Evolutionary conservation across 2,113 vertebrate genomes (phyloP).

Genomic region (Piaya cayana): DNA sequence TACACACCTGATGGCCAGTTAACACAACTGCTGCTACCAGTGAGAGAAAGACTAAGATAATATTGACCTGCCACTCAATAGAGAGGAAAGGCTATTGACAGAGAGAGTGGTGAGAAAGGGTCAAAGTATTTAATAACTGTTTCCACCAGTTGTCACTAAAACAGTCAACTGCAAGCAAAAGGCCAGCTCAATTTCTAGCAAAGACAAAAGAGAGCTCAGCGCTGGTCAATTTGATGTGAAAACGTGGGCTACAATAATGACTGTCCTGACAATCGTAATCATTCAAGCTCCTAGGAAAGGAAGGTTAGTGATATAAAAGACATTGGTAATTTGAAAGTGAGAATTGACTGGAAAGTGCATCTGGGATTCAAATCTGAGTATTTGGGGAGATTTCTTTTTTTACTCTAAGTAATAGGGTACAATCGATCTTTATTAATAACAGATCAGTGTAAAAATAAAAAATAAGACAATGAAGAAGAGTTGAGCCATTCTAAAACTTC

Average conservation of each 20-base stretch:
- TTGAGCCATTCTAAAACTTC: not conserved
- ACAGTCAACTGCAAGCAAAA: not conserved
- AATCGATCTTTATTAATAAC: not conserved
- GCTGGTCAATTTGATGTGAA: not conserved
- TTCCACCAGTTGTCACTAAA: not conserved
- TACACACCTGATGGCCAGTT: slow-evolving; percentile 19
- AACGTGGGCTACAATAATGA: not conserved
- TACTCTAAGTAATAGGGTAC: not conserved
- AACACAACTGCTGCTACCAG: not conserved
- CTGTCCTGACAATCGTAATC: not conserved
- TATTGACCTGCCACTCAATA: not conserved
- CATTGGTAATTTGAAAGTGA: not conserved
- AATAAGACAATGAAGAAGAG: not conserved
- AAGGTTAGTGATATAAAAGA: not conserved
- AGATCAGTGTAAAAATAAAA: not conserved
- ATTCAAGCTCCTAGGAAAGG: not conserved
- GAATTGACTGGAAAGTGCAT: not conserved
- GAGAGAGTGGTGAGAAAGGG: not conserved
- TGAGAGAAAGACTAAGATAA: not conserved
- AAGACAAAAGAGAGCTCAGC: not conserved
- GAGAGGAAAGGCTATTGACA: not conserved
- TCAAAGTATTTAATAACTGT: not conserved
- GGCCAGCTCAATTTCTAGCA: not conserved
- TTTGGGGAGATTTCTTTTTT: not conserved
- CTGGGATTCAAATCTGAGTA: not conserved